These are phyloP conservation scores for Hydraecia micacea DNA, from an alignment of 2,888 invertebrate species.

Conservation along the genomic window DNA sequence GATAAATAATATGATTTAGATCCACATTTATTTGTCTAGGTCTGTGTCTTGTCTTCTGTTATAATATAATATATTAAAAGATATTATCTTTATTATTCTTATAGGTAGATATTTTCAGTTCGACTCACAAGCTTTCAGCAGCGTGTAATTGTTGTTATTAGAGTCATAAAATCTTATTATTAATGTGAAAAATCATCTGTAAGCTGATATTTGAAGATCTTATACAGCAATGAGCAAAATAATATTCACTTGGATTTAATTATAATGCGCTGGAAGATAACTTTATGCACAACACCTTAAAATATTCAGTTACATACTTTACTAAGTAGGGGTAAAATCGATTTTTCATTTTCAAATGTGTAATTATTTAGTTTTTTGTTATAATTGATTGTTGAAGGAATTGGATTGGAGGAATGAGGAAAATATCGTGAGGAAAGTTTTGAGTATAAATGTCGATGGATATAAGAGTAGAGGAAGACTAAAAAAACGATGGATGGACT, in stretches of 20 bases:
- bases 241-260: neutral
- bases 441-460: too few species aligned
- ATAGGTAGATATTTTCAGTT: too few species aligned
- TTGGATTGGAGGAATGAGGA: too few species aligned
- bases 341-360: neutral
- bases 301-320: too few species aligned
- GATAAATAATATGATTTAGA: neutral
- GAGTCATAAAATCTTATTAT: neutral
- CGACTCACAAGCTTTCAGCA: neutral
- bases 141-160: neutral
- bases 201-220: neutral
- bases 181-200: neutral
- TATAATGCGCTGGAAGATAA: neutral
- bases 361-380: neutral
- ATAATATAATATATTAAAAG: neutral
- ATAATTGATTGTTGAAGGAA: neutral
- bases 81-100: neutral
- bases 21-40: slow-evolving; percentile 19
- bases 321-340: neutral
- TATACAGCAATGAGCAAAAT: neutral
- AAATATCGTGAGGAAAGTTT: too few species aligned
- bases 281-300: too few species aligned
- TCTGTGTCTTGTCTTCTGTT: neutral
- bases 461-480: too few species aligned
- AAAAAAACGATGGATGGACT: too few species aligned